Percentiles rank a stretch among this genome's conserved stretches.
phyloP scores from a whole-genome alignment of 2,797 vertebrate genomes.

The Rhinophrynus dorsalis region DNA sequence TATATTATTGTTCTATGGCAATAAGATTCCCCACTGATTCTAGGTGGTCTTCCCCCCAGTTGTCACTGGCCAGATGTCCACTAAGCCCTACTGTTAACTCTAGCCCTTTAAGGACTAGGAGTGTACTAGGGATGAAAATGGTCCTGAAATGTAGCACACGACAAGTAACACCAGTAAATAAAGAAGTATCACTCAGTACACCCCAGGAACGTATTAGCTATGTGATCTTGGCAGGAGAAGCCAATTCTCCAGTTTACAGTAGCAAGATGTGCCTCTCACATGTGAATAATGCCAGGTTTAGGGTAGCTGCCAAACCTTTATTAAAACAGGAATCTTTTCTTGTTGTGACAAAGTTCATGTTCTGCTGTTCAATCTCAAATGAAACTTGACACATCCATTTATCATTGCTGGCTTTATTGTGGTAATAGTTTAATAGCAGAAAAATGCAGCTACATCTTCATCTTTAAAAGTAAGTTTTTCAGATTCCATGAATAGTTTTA shows the following conservation, averaged over 20 bases:
- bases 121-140: too few species aligned
- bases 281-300: constrained; percentile 5
- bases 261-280: constrained; percentile 8
- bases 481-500: too few species aligned
- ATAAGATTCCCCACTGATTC: too few species aligned
- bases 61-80: too few species aligned
- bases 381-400: neutral
- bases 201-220: neutral
- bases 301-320: constrained; percentile 21
- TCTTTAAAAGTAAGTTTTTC: too few species aligned
- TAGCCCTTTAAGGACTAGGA: too few species aligned
- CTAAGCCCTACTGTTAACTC: too few species aligned
- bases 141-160: too few species aligned
- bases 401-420: neutral
- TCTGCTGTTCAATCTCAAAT: constrained; percentile 2
- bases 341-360: constrained; percentile 12
- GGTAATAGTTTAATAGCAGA: neutral
- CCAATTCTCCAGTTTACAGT: constrained; percentile 3
- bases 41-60: too few species aligned
- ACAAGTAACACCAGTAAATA: neutral
- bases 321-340: constrained; percentile 20
- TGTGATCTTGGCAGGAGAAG: constrained; percentile 26
- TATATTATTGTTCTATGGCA: too few species aligned
- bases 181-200: neutral
- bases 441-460: neutral